phyloP scores from a whole-genome alignment of 2,888 invertebrate genomes.

The Maniola hyperantus region DNA sequence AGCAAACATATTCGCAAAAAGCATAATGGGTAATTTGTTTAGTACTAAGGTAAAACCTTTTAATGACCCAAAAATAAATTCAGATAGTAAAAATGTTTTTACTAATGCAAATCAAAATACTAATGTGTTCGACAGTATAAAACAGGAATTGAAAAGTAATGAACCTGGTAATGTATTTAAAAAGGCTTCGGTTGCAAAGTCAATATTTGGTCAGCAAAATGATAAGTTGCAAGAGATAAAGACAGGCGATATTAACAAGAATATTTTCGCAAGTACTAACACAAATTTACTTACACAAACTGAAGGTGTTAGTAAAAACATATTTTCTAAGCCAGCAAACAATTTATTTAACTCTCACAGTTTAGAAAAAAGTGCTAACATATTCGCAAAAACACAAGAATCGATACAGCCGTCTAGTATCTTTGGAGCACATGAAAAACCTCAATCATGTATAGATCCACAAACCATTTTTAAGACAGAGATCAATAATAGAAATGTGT shows the following conservation, averaged over 20 bases:
- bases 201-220: slow-evolving; percentile 44
- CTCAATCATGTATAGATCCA: slow-evolving; percentile 27
- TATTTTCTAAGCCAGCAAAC: slow-evolving; percentile 47
- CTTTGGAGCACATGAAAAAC: slow-evolving; percentile 57
- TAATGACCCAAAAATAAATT: slow-evolving; percentile 16
- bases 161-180: slow-evolving; percentile 45
- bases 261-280: slow-evolving; percentile 45
- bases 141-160: slow-evolving; percentile 46
- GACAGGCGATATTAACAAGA: slow-evolving; percentile 35
- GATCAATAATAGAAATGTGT: slow-evolving; percentile 38
- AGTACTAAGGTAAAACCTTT: not conserved
- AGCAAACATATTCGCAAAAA: slow-evolving; percentile 29
- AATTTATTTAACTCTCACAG: slow-evolving; percentile 44
- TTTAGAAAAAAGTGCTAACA: slow-evolving; percentile 44
- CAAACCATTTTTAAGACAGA: slow-evolving; percentile 30
- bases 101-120: slow-evolving; percentile 26
- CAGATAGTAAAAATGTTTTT: slow-evolving; percentile 34
- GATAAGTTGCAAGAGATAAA: slow-evolving; percentile 23
- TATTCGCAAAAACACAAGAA: slow-evolving; percentile 55
- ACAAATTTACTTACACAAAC: slow-evolving; percentile 41
- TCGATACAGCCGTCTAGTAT: slow-evolving; percentile 50
- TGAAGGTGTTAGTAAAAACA: slow-evolving; percentile 40
- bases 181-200: slow-evolving; percentile 38
- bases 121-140: slow-evolving; percentile 30
- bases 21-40: slow-evolving; percentile 28